Evolutionary conservation across 2,888 invertebrate genomes (phyloP).

Genomic region (Latrodectus hesperus): DNA sequence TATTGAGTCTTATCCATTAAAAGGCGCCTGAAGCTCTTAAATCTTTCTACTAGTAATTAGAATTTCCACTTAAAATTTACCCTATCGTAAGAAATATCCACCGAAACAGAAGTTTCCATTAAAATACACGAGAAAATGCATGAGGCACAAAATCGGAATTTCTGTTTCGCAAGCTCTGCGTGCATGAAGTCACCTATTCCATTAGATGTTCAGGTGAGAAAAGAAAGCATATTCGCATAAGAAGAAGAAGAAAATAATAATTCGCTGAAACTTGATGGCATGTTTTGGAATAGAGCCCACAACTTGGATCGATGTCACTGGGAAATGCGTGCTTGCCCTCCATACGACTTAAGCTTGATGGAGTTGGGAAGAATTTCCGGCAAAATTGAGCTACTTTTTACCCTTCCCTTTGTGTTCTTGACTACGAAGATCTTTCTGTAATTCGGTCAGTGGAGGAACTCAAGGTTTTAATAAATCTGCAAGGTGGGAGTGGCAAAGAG

Average conservation of each 20-base stretch:
- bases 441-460: constrained; percentile 40
- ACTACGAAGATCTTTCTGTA: constrained; percentile 35
- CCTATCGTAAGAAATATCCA: neutral
- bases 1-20: constrained; percentile 11
- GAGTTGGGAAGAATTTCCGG: constrained; percentile 47
- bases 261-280: constrained; percentile 56
- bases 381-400: constrained; percentile 20
- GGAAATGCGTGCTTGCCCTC: constrained; percentile 56
- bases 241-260: constrained; percentile 31
- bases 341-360: constrained; percentile 41
- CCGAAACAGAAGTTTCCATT: constrained; percentile 20
- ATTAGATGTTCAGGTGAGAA: constrained; percentile 63
- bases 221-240: neutral
- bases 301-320: constrained; percentile 47
- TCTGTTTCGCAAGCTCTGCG: neutral
- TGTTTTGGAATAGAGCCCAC: constrained; percentile 64
- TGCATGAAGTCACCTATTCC: neutral
- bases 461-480: constrained; percentile 37
- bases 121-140: constrained; percentile 25
- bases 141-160: too few species aligned
- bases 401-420: constrained; percentile 20
- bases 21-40: neutral
- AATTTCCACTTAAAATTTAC: constrained; percentile 27
- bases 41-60: constrained; percentile 28
- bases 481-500: constrained; percentile 14